Evolutionary conservation across 2,888 invertebrate species (phyloP).

Genomic region (Troides helena): DNA sequence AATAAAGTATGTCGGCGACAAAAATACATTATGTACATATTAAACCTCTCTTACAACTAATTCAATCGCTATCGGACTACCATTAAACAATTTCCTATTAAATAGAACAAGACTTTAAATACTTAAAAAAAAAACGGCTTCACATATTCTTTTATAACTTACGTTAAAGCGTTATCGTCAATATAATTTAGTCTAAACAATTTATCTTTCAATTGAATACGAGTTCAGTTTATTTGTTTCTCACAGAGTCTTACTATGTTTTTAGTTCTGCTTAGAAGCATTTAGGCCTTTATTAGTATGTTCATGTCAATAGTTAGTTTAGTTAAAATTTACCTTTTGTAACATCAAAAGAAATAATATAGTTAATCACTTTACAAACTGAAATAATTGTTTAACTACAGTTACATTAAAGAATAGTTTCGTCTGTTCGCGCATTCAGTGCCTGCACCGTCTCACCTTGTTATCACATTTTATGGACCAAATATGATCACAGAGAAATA

Average conservation of each 20-base stretch:
- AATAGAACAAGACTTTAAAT: conserved; percentile 9
- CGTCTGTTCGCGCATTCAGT: background rate
- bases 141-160: conserved; percentile 2
- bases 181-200: conserved; percentile 13
- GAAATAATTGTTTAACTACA: background rate
- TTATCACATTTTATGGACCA: background rate
- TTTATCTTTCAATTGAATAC: background rate
- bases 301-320: conserved; percentile 2
- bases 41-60: conserved; percentile 24
- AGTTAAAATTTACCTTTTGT: background rate
- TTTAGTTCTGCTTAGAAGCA: conserved; percentile 10
- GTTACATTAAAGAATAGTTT: background rate
- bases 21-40: conserved; percentile 24
- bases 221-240: conserved; percentile 7
- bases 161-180: conserved; percentile 16
- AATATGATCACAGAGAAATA: conserved; percentile 1
- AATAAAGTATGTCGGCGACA: conserved; percentile 12
- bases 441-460: conserved; percentile 1
- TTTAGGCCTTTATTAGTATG: conserved; percentile 23
- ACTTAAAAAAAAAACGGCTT: background rate
- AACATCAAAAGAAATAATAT: background rate
- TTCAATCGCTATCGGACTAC: conserved; percentile 14
- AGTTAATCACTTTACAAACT: background rate
- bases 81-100: conserved; percentile 6
- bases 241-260: conserved; percentile 24